Evolutionary conservation across 2,888 invertebrate genomes (phyloP).

Genomic region (Alloplasta piceator): DNA sequence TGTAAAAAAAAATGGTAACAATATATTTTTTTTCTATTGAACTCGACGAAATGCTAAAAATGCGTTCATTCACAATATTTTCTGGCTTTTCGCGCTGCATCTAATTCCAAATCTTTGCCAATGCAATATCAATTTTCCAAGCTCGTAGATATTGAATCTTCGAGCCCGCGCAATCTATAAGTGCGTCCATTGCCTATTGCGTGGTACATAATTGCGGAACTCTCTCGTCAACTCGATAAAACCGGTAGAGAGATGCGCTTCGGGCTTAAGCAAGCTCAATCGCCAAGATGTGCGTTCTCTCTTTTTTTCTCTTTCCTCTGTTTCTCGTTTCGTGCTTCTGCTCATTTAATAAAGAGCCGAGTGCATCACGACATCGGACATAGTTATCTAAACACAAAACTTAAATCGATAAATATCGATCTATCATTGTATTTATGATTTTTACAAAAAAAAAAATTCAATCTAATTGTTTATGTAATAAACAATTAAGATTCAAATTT

Average conservation of each 20-base stretch:
- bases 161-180: constrained; percentile 10
- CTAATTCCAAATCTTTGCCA: too few species aligned
- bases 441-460: neutral
- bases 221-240: constrained; percentile 63
- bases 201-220: constrained; percentile 60
- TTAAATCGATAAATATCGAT: neutral
- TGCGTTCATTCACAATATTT: constrained; percentile 30
- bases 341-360: constrained; percentile 46
- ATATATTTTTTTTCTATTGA: too few species aligned
- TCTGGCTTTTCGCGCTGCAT: constrained; percentile 40
- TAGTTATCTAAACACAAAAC: constrained; percentile 1
- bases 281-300: constrained; percentile 76
- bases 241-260: constrained; percentile 60
- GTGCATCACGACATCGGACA: constrained; percentile 37
- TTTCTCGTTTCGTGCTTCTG: constrained; percentile 17
- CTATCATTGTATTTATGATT: neutral
- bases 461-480: too few species aligned
- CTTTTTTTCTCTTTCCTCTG: constrained; percentile 69
- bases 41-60: too few species aligned
- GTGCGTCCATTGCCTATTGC: constrained; percentile 28
- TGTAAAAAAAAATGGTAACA: too few species aligned
- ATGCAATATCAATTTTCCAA: constrained; percentile 29
- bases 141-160: neutral
- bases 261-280: constrained; percentile 20
- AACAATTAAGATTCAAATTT: too few species aligned